Base-by-base conservation (phyloP, 2,113 vertebrate species). In the Heterotis niloticus region DNA sequence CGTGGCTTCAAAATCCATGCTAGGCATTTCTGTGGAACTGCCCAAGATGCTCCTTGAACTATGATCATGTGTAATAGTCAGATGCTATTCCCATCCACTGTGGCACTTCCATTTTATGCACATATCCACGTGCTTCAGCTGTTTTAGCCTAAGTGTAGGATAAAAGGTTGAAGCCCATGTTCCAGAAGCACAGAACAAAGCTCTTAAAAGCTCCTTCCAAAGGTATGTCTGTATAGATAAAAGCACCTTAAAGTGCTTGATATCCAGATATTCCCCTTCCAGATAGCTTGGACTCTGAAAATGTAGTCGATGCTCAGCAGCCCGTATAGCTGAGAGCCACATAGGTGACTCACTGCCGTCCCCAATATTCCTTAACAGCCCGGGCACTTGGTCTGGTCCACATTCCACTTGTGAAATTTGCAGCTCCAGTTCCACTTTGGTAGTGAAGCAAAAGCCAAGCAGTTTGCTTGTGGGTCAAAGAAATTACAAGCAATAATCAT, bases 291-390 rank as follows among this genome's bases (percentile, higher is more conserved):
- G 79, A 87, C 88, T 84, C 79, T 84, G 74, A 81, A 87, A 82
- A 85, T 87, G 86, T 83, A 88, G 89, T 89, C 82, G 85, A 71
- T 84, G 81, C 82, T 83, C 76, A 84, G 82, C 76, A 82, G 81
- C 76, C 82, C 26, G 10, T 72, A 64, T 52, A 80, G 18, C 20
- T 70, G 72, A 60, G 74, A 83, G 77, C 82, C 68, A 60, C 76
- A 20, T 16, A 52, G 71, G 56, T 66, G 54, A 2, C 26, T 57
- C 59, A 26, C 68, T 17, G 75, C 44, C 16, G 28, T 84, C 85
- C 79, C 83, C 82, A 84, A 82, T 81, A 86, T 86, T 81, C 4
- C 11, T 84, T 90, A 91, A 92, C 90, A 93, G 87, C 81, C 87
- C 82, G 70, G 87, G 78, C 83, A 88, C 81, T 85, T 74, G 77